Conservation (phyloP, 2,113 vertebrate species). For the Eira barbara region DNA sequence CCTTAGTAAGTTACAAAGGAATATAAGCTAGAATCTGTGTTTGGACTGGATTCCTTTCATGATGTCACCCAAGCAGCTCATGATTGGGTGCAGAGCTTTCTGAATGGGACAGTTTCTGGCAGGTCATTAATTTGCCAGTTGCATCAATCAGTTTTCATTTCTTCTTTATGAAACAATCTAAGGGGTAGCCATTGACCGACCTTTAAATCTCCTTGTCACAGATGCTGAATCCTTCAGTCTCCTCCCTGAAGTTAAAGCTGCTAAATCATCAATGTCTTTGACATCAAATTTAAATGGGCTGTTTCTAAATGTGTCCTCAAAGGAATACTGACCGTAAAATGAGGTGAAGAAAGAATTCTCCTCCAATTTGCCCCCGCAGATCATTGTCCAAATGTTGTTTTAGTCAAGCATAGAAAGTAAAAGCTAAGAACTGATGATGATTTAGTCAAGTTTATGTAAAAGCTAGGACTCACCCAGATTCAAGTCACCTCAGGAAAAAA, state of each 20-base stretch:
- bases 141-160: constrained; percentile 33
- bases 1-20: background rate
- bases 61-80: background rate
- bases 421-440: background rate
- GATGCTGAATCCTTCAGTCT: background rate
- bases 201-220: constrained; percentile 37
- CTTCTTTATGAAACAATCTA: constrained; percentile 24
- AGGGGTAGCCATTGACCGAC: background rate
- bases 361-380: background rate
- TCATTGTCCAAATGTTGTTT: background rate
- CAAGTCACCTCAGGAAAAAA: background rate
- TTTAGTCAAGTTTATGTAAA: constrained; percentile 4
- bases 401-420: background rate
- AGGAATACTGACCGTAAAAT: background rate
- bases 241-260: constrained; percentile 10
- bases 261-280: constrained; percentile 39
- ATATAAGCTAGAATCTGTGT: background rate
- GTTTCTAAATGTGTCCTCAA: background rate
- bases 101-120: background rate
- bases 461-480: background rate
- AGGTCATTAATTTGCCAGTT: constrained; percentile 7
- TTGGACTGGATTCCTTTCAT: background rate
- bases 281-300: background rate
- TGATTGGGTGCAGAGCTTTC: background rate
- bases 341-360: background rate